Percentiles rank a stretch among this genome's conserved stretches.
phyloP scores from a whole-genome alignment of 1,140 invertebrate species.

The Trichoplusia ni region DNA sequence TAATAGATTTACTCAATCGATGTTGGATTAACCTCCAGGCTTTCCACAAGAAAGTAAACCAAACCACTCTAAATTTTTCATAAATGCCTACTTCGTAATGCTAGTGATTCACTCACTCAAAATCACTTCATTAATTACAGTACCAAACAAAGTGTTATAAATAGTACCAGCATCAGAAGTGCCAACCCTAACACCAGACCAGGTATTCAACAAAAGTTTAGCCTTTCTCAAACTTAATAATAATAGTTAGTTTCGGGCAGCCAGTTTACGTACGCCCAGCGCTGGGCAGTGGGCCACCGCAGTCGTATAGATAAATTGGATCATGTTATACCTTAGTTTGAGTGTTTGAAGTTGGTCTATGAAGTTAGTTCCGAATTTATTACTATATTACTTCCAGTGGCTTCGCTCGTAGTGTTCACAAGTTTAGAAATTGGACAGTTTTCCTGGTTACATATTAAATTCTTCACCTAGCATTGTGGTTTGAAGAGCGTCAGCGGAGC shows the following conservation, averaged over 20 bases:
- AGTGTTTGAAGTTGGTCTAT: not conserved
- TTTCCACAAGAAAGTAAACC: no score
- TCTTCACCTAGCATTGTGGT: not conserved
- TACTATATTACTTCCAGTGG: not conserved
- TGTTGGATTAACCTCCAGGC: no score
- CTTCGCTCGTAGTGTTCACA: not conserved
- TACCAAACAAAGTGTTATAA: not conserved
- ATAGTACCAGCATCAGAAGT: not conserved
- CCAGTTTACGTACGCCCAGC: not conserved
- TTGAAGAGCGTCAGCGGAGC: no score
- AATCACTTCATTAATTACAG: no score
- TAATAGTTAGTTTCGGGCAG: not conserved
- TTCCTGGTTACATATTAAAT: not conserved
- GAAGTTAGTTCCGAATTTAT: conserved; percentile 15
- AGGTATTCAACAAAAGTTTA: conserved; percentile 1
- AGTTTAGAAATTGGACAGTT: not conserved
- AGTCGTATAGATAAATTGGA: conserved; percentile 1
- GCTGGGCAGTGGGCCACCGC: not conserved
- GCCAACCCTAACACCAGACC: not conserved
- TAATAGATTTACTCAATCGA: no score
- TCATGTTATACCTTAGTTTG: not conserved
- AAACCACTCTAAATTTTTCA: no score
- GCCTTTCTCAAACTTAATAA: conserved; percentile 4
- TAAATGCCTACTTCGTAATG: no score
- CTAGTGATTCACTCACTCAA: no score